A percentile compares a stretch with the other conserved stretches of the same genome.
Conservation (phyloP, 1,140 invertebrate genomes). For the Eriosoma lanigerum region DNA sequence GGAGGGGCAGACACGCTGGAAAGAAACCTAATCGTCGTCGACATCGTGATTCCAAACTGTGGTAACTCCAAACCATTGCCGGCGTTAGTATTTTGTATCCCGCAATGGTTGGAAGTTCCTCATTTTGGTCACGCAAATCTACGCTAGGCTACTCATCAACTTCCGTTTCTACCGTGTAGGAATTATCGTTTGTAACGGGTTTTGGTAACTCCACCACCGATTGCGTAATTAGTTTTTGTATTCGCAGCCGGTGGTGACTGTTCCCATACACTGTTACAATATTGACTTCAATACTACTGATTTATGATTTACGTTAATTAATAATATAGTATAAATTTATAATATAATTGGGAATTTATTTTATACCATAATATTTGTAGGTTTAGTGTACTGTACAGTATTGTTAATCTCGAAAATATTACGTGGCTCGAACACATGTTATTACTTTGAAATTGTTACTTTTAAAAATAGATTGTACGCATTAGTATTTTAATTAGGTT, state of each 20-base stretch:
- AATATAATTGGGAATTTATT: no score
- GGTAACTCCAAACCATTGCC: conserved; percentile 52
- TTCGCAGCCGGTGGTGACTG: conserved; percentile 46
- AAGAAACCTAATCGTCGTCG: conserved; percentile 30
- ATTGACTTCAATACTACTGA: not conserved
- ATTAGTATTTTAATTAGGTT: no score
- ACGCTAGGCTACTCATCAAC: not conserved
- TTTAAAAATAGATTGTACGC: no score
- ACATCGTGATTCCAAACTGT: conserved; percentile 44
- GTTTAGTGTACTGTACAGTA: no score
- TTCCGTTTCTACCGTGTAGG: not conserved
- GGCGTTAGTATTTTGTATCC: conserved; percentile 41
- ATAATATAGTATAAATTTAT: no score
- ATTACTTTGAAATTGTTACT: no score
- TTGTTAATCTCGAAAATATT: no score
- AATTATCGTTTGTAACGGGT: conserved; percentile 26
- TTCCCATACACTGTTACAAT: conserved; percentile 44
- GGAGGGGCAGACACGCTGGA: not conserved
- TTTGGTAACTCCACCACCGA: conserved; percentile 51
- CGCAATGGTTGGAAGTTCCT: conserved; percentile 50
- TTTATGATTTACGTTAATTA: not conserved
- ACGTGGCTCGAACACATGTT: no score
- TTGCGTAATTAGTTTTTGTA: conserved; percentile 19
- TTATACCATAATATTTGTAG: no score
- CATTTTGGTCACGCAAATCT: conserved; percentile 40